Percentiles rank a stretch among this genome's conserved stretches.
phyloP scores from a whole-genome alignment of 2,888 invertebrate genomes.

The Miltochrista miniata region DNA sequence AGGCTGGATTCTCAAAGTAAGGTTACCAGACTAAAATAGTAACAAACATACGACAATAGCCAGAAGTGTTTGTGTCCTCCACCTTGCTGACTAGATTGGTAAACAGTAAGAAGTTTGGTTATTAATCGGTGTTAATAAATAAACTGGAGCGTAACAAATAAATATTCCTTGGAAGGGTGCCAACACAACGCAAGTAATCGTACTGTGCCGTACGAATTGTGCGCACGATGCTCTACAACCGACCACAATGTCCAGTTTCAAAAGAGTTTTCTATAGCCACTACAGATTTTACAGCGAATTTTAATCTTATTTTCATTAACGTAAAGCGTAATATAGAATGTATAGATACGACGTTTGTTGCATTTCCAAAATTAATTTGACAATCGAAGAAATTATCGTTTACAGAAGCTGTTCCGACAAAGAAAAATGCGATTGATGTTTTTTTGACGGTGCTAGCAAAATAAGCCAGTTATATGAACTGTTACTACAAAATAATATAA shows the following conservation, averaged over 20 bases:
- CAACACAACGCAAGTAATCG: constrained; percentile 43
- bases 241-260: constrained; percentile 39
- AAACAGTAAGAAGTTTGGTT: constrained; percentile 37
- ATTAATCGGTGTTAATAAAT: constrained; percentile 62
- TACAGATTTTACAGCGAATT: constrained; percentile 1
- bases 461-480: constrained; percentile 9
- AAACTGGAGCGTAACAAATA: constrained; percentile 61
- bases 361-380: constrained; percentile 12
- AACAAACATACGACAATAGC: background rate
- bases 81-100: constrained; percentile 41
- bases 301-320: background rate
- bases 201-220: constrained; percentile 34
- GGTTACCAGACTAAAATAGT: background rate
- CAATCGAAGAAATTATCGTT: constrained; percentile 16
- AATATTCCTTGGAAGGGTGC: constrained; percentile 57
- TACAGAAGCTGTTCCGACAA: constrained; percentile 15
- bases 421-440: constrained; percentile 25
- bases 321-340: constrained; percentile 15
- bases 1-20: background rate
- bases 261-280: constrained; percentile 32
- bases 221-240: constrained; percentile 48
- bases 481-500: constrained; percentile 6
- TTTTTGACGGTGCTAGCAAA: constrained; percentile 10
- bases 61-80: constrained; percentile 7
- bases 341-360: background rate